Evolutionary conservation across 2,888 invertebrate genomes (phyloP), one percentile per base, ranked within the genome.

Genomic region (Minunthozetes semirufus): DNA sequence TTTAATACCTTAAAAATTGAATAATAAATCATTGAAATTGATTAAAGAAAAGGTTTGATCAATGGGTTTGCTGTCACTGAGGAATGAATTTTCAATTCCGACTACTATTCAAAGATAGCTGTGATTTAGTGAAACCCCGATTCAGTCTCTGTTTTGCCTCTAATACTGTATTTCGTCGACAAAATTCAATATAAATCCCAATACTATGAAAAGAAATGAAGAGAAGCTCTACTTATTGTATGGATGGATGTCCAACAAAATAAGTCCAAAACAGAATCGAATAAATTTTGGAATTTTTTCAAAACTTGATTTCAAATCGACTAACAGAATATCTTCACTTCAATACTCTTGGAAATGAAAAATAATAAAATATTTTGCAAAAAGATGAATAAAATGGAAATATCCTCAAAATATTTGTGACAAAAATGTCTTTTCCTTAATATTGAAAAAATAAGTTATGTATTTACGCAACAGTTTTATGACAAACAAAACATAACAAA

Each of bases 1-100:
- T 63, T 33, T 63, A 63, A 63, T 63, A n/a, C 61, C 61, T 63
- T 59, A 29, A 63, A 63, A 63, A 63, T 63, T 63, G 33, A 63
- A 63, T 63, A 63, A 63, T 63, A 63, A 63, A 63, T 63, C 61
- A 29, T 33, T 33, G 33, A 63, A 63, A 63, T 63, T 63, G 61
- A 63, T 63, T 63, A 63, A 63, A 15, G 33, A 33, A 63, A 63
- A 63, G 27, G 33, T 27, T 33, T 63, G 61, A 63, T 63, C 61
- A 63, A 63, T 63, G 61, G 29, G 61, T 63, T 63, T 3, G 25
- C 61, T 63, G 61, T 63, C 61, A 63, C 22, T n/a, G 17, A 33
- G 61, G 29, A 29, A 63, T 63, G 33, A 33, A 63, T 63, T 33
- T 63, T 33, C 59, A 59, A 63, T 25, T 56, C 56, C 53, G 25